Conservation (phyloP, 1,140 invertebrate genomes). For the Mactra quadrangularis region DNA sequence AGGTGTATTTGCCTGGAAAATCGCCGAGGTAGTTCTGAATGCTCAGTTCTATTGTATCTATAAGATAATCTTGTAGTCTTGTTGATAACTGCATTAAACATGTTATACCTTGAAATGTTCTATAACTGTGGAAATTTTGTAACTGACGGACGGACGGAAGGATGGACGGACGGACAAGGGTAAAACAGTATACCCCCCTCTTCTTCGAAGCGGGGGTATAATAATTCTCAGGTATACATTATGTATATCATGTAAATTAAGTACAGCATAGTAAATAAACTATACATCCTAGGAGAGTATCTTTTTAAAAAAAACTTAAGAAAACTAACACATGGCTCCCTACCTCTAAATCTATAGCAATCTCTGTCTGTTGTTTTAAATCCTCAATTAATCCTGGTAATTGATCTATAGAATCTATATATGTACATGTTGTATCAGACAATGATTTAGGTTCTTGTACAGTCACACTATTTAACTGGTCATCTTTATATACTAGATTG, state of each 20-base stretch:
- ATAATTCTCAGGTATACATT: conserved; percentile 82
- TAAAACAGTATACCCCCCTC: no score
- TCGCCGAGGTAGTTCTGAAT: no score
- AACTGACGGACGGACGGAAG: no score
- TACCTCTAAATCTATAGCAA: conserved; percentile 94
- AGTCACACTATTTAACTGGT: conserved; percentile 21
- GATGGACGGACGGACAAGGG: no score
- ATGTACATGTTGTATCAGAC: conserved; percentile 87
- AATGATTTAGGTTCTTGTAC: conserved; percentile 81
- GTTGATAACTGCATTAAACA: conserved; percentile 98
- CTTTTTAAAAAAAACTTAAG: no score
- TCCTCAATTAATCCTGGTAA: conserved; percentile 88
- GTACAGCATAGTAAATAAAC: no score
- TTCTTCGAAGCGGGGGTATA: no score
- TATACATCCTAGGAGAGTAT: no score
- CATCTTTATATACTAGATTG: conserved; percentile 73
- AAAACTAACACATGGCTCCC: no score
- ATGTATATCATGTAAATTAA: no score
- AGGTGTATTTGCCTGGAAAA: no score
- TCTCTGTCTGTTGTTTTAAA: conserved; percentile 88
- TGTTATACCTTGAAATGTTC: conserved; percentile 92
- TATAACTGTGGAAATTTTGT: conserved; percentile 94
- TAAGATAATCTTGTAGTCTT: conserved; percentile 92
- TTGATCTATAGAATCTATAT: conserved; percentile 88
- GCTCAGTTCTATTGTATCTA: conserved; percentile 94